phyloP scores from a whole-genome alignment of 1,140 invertebrate genomes.

The Oedothorax gibbosus region DNA sequence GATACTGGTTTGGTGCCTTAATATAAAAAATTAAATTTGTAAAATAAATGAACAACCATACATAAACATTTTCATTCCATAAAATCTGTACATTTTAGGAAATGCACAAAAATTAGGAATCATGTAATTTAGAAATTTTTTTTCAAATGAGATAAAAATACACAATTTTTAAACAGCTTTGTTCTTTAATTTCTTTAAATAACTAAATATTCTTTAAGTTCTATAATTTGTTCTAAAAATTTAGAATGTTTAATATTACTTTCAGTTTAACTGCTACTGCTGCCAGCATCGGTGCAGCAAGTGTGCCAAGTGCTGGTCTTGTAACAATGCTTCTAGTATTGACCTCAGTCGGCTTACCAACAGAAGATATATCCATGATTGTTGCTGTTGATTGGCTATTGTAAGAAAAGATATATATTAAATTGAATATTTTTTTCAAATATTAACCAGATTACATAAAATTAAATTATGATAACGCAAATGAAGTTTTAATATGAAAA shows the following conservation, averaged over 20 bases:
- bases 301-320: slow-evolving; percentile 75
- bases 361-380: slow-evolving; percentile 74
- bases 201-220: not conserved
- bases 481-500: no score
- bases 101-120: not conserved
- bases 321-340: slow-evolving; percentile 72
- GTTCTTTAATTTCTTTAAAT: not conserved
- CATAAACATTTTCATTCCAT: no score
- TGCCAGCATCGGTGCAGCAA: slow-evolving; percentile 76
- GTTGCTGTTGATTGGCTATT: slow-evolving; percentile 75
- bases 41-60: no score
- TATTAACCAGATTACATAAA: not conserved
- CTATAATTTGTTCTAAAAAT: not conserved
- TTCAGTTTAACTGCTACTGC: slow-evolving; percentile 75
- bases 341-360: slow-evolving; percentile 74
- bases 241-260: slow-evolving; percentile 9
- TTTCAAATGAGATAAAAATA: not conserved
- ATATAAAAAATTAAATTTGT: no score
- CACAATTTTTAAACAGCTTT: not conserved
- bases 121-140: not conserved
- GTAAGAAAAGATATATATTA: slow-evolving; percentile 54
- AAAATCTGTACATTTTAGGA: not conserved
- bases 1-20: no score
- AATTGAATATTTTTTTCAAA: not conserved
- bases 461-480: no score